Evolutionary conservation across 2,888 invertebrate genomes (phyloP).

Genomic region (Lithophane semibrunnea): DNA sequence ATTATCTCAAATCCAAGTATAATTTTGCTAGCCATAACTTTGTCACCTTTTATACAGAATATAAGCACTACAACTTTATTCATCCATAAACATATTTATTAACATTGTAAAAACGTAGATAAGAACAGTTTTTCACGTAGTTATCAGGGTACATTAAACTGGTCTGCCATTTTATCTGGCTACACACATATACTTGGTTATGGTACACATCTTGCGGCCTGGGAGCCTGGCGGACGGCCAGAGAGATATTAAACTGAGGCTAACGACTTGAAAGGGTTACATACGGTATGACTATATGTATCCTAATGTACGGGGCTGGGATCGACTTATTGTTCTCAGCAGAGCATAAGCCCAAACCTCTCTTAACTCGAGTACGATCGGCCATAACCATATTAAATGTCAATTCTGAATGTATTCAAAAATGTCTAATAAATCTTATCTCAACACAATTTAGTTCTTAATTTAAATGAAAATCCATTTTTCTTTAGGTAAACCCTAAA

Average conservation of each 20-base stretch:
- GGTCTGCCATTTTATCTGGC: constrained; percentile 48
- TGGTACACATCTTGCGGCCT: constrained; percentile 27
- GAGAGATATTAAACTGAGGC: constrained; percentile 53
- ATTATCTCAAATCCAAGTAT: no score
- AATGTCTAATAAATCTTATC: neutral
- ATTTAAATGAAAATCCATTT: neutral
- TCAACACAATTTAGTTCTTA: neutral
- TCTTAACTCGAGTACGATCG: constrained; percentile 17
- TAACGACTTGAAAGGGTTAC: constrained; percentile 64
- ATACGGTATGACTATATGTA: constrained; percentile 25
- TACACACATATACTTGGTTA: constrained; percentile 20
- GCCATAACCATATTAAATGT: neutral
- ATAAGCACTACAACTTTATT: constrained; percentile 16
- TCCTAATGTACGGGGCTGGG: constrained; percentile 16
- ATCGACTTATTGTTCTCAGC: neutral
- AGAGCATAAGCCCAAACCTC: constrained; percentile 20
- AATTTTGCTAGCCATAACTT: neutral
- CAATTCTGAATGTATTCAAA: neutral
- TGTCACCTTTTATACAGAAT: neutral
- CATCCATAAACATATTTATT: constrained; percentile 1
- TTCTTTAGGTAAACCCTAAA: neutral
- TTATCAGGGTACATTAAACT: constrained; percentile 51
- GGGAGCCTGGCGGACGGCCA: constrained; percentile 54
- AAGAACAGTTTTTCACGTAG: constrained; percentile 30
- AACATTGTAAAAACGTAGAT: constrained; percentile 28